These are phyloP conservation scores for Pyrrhosoma nymphula DNA, from an alignment of 2,888 invertebrate species.

Conservation along the genomic window DNA sequence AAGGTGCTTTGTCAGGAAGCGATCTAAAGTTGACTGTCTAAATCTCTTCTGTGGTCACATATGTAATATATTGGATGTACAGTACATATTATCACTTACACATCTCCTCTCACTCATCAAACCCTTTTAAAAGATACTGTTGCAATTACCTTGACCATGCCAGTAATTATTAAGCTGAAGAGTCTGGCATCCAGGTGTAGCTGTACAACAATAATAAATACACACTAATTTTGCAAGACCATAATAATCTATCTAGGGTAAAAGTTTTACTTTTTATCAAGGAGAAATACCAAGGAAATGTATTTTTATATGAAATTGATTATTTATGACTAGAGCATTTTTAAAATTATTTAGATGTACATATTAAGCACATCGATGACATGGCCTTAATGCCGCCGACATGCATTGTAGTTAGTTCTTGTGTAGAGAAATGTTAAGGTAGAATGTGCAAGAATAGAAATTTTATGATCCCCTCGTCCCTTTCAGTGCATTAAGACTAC, in stretches of 20 bases:
- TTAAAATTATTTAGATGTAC: conserved; percentile 66
- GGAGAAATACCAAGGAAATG: conserved; percentile 62
- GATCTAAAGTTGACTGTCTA: conserved; percentile 26
- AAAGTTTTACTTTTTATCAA: conserved; percentile 55
- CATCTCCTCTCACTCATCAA: conserved; percentile 65
- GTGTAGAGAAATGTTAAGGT: conserved; percentile 42
- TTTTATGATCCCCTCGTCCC: conserved; percentile 12
- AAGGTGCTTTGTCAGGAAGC: conserved; percentile 27
- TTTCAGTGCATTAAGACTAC: conserved; percentile 44
- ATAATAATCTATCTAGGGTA: conserved; percentile 65
- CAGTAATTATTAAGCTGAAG: conserved; percentile 2
- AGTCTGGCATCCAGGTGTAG: conserved; percentile 45
- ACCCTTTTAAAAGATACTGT: conserved; percentile 47
- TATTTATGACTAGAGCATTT: conserved; percentile 66
- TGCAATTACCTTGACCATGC: conserved; percentile 50
- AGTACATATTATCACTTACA: conserved; percentile 53
- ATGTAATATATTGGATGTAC: conserved; percentile 64
- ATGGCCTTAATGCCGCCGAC: conserved; percentile 66
- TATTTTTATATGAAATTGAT: conserved; percentile 64
- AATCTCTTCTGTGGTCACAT: conserved; percentile 60
- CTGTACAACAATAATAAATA: conserved; percentile 64
- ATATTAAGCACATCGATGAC: conserved; percentile 67
- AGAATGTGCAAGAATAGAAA: conserved; percentile 44
- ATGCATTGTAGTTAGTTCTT: conserved; percentile 57
- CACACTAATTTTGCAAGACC: conserved; percentile 60